These are phyloP conservation scores for Metopia argyrocephala DNA, from an alignment of 2,888 invertebrate genomes.

Conservation along the genomic window DNA sequence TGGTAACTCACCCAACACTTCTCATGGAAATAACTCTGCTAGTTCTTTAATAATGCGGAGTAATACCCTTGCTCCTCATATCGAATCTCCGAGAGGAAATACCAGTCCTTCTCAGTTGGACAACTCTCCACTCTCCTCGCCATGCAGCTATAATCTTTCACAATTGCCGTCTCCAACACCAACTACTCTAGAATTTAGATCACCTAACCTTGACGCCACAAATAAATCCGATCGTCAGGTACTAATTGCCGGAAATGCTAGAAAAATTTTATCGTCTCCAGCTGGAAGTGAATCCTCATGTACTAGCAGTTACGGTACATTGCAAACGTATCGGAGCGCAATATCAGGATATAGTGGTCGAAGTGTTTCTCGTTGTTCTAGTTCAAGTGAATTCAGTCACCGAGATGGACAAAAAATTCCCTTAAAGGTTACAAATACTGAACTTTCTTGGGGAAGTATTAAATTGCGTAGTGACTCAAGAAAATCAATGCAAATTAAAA, in stretches of 20 bases:
- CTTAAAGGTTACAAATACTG: constrained; percentile 80
- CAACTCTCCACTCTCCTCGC: constrained; percentile 71
- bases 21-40: constrained; percentile 39
- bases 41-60: constrained; percentile 23
- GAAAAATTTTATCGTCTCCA: constrained; percentile 70
- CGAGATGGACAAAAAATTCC: constrained; percentile 78
- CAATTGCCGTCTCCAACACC: constrained; percentile 62
- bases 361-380: constrained; percentile 75
- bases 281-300: constrained; percentile 69
- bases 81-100: neutral
- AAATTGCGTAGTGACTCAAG: constrained; percentile 80
- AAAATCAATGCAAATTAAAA: constrained; percentile 81
- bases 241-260: constrained; percentile 30
- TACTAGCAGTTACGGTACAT: constrained; percentile 43
- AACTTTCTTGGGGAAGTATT: constrained; percentile 82
- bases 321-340: constrained; percentile 57
- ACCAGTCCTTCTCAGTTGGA: constrained; percentile 34
- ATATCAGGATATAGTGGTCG: constrained; percentile 63
- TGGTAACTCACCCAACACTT: constrained; percentile 70
- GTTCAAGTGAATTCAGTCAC: constrained; percentile 76
- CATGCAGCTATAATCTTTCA: constrained; percentile 67
- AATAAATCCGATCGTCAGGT: constrained; percentile 67
- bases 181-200: constrained; percentile 61
- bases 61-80: constrained; percentile 16
- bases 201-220: constrained; percentile 73